phyloP scores from a whole-genome alignment of 2,113 vertebrate genomes.

The Nipponia nippon region DNA sequence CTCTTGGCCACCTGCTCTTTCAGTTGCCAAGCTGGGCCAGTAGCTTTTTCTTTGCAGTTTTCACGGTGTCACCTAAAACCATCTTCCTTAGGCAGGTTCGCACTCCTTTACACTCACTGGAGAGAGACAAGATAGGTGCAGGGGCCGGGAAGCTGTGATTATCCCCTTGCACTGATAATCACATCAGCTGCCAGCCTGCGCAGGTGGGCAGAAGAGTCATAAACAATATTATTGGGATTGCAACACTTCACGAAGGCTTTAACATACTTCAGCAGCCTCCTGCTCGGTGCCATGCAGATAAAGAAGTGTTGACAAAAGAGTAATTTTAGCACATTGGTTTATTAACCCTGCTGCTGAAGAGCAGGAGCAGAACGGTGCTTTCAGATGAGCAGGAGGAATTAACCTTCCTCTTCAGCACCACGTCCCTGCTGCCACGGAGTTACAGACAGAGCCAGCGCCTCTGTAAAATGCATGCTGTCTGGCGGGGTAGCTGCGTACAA shows the following conservation, averaged over 20 bases:
- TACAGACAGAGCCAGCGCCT: neutral
- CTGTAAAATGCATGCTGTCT: fast-evolving
- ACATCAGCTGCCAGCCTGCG: neutral
- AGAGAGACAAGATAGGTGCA: neutral
- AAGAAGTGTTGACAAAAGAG: neutral
- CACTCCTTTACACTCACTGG: neutral
- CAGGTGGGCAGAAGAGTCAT: neutral
- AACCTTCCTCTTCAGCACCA: neutral
- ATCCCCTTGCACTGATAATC: neutral
- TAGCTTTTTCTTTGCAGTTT: neutral
- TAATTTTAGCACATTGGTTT: neutral
- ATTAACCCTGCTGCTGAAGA: neutral
- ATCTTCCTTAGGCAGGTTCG: neutral
- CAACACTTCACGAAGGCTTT: neutral
- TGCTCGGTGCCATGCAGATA: neutral
- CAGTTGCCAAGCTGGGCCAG: neutral
- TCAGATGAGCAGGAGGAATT: neutral
- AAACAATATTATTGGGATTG: fast-evolving
- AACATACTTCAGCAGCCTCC: neutral
- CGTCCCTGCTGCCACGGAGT: neutral
- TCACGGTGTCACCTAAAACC: neutral
- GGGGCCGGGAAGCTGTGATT: neutral
- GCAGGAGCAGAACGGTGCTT: neutral
- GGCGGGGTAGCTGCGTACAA: neutral
- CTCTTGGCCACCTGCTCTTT: neutral